phyloP scores from a whole-genome alignment of 2,888 invertebrate genomes.

The Halictus ligatus region DNA sequence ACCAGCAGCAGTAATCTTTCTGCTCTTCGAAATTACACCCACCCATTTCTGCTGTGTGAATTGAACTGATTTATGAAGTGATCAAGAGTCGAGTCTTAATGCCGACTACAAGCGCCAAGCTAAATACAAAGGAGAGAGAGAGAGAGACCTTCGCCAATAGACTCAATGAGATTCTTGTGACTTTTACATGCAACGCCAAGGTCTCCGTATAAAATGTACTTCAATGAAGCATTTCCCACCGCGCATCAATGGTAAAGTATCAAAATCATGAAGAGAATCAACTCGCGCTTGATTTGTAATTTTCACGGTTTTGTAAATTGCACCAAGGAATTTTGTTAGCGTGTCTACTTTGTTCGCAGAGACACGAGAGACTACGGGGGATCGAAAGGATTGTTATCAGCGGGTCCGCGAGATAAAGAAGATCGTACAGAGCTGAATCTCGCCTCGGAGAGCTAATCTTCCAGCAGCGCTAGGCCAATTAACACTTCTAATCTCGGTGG shows the following conservation, averaged over 20 bases:
- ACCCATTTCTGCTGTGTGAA: no score
- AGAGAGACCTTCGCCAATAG: not conserved
- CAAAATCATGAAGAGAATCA: not conserved
- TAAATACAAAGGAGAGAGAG: not conserved
- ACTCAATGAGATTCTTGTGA: no score
- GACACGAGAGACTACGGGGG: not conserved
- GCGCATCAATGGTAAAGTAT: not conserved
- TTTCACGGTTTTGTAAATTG: not conserved
- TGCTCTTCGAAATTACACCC: no score
- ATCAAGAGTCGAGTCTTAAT: not conserved
- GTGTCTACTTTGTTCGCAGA: not conserved
- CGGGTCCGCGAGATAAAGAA: not conserved
- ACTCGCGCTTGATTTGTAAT: not conserved
- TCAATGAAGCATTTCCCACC: no score
- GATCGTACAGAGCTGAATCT: constrained; percentile 24
- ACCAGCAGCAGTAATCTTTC: not conserved
- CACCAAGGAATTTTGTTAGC: not conserved
- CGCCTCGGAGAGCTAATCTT: constrained; percentile 32
- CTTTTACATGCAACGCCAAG: no score
- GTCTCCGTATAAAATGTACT: no score
- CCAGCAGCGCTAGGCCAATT: constrained; percentile 57
- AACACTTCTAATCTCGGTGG: constrained; percentile 70
- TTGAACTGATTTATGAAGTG: not conserved
- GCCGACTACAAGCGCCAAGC: not conserved
- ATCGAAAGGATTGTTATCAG: constrained; percentile 18